Percentiles rank a stretch among this genome's conserved stretches.
Conservation (phyloP, 2,797 vertebrate species). For the Pseudochirops corinnae region DNA sequence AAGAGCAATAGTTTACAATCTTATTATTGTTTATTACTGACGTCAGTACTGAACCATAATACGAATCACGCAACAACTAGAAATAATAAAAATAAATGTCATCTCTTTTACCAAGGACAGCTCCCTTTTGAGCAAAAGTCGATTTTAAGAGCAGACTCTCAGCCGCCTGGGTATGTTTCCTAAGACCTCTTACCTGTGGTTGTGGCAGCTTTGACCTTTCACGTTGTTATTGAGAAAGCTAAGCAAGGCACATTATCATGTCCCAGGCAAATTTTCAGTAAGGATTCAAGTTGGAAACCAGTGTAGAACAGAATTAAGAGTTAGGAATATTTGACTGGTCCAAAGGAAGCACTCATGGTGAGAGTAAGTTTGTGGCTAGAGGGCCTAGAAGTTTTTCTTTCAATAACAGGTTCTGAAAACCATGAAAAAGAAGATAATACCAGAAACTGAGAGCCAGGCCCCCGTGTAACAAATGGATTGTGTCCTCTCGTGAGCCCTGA, state of each 20-base stretch:
- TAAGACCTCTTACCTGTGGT: neutral
- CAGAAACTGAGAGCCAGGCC: neutral
- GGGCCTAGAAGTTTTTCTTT: neutral
- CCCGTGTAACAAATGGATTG: rapidly evolving
- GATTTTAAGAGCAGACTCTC: neutral
- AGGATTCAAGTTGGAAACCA: neutral
- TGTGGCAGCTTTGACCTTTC: neutral
- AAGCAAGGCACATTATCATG: neutral
- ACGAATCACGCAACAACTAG: constrained; percentile 78
- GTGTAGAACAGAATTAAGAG: neutral
- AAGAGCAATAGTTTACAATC: constrained; percentile 86
- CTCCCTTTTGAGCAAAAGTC: constrained; percentile 51
- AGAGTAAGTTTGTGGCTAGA: neutral
- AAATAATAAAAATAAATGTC: constrained; percentile 77
- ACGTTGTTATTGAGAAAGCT: neutral
- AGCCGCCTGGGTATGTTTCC: neutral
- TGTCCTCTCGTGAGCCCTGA: rapidly evolving
- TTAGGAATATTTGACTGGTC: neutral
- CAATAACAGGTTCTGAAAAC: neutral
- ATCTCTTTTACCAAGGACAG: constrained; percentile 61
- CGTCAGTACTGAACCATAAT: constrained; percentile 81
- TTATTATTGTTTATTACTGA: constrained; percentile 87
- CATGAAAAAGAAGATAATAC: neutral
- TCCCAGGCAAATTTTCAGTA: neutral
- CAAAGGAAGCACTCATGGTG: neutral